These are phyloP conservation scores for Heliocidaris tuberculata DNA, from an alignment of 35 echinoderm and acorn worm species.

Conservation along the genomic window DNA sequence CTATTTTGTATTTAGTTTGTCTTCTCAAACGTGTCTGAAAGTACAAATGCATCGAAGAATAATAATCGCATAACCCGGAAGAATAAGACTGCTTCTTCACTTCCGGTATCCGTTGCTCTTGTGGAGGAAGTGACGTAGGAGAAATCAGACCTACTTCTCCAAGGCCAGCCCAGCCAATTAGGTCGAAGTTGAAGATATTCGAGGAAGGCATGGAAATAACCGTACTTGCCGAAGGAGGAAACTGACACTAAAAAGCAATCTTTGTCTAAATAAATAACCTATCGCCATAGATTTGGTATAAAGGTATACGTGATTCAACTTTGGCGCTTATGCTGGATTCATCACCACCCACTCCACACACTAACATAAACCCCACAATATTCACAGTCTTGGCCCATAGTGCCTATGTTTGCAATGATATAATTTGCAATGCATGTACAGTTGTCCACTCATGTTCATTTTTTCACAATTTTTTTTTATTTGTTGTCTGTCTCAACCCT, in stretches of 20 bases:
- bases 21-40: not conserved
- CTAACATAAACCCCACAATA: no score
- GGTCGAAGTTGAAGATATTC: not conserved
- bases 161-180: not conserved
- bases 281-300: no score
- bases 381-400: no score
- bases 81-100: not conserved
- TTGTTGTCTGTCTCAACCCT: no score
- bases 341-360: no score
- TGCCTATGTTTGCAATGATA: no score
- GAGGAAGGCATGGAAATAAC: not conserved
- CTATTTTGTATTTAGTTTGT: not conserved
- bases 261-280: no score
- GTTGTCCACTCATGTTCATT: no score
- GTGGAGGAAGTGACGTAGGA: not conserved
- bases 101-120: not conserved
- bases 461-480: no score
- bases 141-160: conserved; percentile 16
- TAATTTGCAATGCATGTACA: no score
- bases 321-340: no score
- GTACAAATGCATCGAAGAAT: not conserved
- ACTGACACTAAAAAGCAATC: not conserved
- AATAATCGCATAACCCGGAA: conserved; percentile 7
- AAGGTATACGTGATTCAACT: no score
- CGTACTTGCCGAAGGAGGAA: not conserved